These are phyloP conservation scores for Pipistrellus pipistrellus DNA, from an alignment of 2,797 vertebrate species.

Conservation along the genomic window DNA sequence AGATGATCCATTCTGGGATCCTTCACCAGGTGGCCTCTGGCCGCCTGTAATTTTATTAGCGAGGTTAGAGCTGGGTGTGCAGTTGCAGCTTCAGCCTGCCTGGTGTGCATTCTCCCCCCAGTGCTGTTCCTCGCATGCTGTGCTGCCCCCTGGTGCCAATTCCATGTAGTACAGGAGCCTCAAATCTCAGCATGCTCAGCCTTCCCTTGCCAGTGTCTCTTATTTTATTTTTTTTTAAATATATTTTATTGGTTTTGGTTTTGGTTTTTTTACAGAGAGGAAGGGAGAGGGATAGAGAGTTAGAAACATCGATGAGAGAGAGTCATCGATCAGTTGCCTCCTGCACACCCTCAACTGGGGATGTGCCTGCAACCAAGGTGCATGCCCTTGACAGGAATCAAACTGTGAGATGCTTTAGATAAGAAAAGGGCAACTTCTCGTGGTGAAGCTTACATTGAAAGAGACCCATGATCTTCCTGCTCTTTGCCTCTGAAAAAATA, in stretches of 20 bases:
- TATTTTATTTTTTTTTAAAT: too few species aligned
- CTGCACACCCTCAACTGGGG: too few species aligned
- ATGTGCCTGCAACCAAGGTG: too few species aligned
- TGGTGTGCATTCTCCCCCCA: too few species aligned
- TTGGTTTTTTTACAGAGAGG: too few species aligned
- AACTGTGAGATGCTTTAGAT: neutral
- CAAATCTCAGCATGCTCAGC: neutral
- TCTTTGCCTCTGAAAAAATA: neutral
- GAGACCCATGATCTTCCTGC: neutral
- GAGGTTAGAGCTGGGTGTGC: neutral
- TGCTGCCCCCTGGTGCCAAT: constrained; percentile 61
- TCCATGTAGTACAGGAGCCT: neutral
- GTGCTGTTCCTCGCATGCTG: neutral
- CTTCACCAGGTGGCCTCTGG: neutral
- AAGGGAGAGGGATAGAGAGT: too few species aligned
- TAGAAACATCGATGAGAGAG: too few species aligned
- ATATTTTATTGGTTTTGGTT: too few species aligned
- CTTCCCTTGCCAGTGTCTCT: neutral
- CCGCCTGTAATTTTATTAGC: neutral
- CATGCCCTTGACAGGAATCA: too few species aligned
- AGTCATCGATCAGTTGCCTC: too few species aligned
- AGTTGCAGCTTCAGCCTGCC: neutral
- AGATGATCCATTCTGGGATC: neutral
- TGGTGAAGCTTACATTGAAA: neutral
- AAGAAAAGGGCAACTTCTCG: neutral